These are phyloP conservation scores for Ancistrus triradiatus DNA, from an alignment of 2,113 vertebrate species.

Conservation along the genomic window DNA sequence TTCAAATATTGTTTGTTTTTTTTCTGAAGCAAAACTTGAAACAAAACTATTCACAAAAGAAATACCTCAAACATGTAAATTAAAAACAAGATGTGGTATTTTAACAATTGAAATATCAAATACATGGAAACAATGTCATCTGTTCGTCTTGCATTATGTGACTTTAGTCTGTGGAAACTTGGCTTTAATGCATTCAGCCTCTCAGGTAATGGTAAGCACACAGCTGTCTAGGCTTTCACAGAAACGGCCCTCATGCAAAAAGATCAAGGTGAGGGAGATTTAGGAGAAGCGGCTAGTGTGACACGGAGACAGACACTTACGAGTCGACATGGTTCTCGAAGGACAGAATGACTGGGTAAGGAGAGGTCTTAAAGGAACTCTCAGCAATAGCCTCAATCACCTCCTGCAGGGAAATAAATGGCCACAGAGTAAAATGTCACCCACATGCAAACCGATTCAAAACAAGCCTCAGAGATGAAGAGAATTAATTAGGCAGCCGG, in stretches of 20 bases:
- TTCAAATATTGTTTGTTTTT: too few relatives aligned
- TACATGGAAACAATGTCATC: too few relatives aligned
- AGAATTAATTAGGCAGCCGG: background rate
- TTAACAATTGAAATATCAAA: too few relatives aligned
- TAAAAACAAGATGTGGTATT: too few relatives aligned
- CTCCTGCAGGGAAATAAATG: constrained; percentile 57
- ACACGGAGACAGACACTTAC: constrained; percentile 65
- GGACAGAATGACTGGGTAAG: constrained; percentile 82
- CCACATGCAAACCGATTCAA: background rate
- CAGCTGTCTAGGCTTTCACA: background rate
- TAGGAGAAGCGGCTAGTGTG: background rate
- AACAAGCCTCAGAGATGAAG: background rate
- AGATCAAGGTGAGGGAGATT: background rate
- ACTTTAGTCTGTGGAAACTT: too few relatives aligned
- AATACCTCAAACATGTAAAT: too few relatives aligned
- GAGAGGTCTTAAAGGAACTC: constrained; percentile 82
- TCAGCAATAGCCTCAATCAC: constrained; percentile 89
- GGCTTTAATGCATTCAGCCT: too few relatives aligned
- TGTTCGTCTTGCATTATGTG: too few relatives aligned
- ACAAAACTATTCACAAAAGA: too few relatives aligned
- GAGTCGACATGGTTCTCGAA: constrained; percentile 92
- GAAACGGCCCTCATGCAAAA: background rate
- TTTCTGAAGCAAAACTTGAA: too few relatives aligned
- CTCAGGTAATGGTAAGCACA: too few relatives aligned
- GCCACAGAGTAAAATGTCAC: background rate